Evolutionary conservation across 2,888 invertebrate species (phyloP).

Genomic region (Drosophila affinis): DNA sequence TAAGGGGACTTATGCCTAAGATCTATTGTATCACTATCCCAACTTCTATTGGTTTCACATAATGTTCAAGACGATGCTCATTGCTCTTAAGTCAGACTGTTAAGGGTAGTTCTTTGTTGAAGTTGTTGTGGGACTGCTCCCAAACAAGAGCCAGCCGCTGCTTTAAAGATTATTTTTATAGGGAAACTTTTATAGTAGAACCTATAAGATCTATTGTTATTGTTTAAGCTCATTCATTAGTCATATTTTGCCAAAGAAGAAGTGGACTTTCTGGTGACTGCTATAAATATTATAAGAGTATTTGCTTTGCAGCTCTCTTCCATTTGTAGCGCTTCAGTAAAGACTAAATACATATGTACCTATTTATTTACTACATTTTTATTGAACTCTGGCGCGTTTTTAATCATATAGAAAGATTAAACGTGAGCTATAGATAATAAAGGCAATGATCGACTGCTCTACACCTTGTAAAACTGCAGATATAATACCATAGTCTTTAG

Average conservation of each 20-base stretch:
- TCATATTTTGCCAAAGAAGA: neutral
- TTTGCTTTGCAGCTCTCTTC: neutral
- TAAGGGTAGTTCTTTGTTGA: no score
- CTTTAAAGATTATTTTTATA: no score
- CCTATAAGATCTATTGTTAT: no score
- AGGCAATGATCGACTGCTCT: neutral
- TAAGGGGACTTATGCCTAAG: no score
- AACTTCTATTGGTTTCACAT: no score
- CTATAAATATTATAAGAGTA: neutral
- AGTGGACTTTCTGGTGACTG: no score
- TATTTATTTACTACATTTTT: neutral
- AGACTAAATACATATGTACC: neutral
- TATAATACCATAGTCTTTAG: neutral
- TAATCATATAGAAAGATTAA: neutral
- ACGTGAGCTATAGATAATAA: neutral
- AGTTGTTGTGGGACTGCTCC: no score
- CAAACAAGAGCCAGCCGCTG: no score
- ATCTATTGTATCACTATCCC: no score
- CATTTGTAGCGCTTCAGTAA: neutral
- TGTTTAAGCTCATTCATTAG: neutral
- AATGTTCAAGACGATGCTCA: no score
- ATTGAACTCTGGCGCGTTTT: constrained; percentile 10
- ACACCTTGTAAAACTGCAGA: neutral
- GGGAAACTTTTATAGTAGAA: no score
- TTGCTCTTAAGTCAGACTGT: no score